phyloP scores from a whole-genome alignment of 2,113 vertebrate species.

The Dinomys branickii region DNA sequence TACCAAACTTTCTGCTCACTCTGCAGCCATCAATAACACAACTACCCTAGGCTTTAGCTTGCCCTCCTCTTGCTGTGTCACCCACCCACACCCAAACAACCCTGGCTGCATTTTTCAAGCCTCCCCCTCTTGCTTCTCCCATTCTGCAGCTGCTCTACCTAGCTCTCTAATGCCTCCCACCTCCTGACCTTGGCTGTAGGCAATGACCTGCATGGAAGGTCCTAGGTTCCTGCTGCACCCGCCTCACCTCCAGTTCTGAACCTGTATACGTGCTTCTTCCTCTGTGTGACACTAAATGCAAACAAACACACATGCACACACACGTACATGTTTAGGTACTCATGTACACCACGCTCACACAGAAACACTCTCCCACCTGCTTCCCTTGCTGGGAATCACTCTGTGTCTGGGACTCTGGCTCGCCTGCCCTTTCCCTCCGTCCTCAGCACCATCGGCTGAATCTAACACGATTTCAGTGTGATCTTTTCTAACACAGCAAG shows the following conservation, averaged over 20 bases:
- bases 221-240: fast-evolving
- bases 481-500: not conserved
- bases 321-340: too few relatives aligned
- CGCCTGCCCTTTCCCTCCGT: fast-evolving
- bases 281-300: too few relatives aligned
- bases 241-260: not conserved
- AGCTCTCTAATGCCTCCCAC: fast-evolving
- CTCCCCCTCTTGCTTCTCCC: not conserved
- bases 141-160: not conserved
- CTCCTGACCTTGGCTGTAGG: too few relatives aligned
- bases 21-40: fast-evolving
- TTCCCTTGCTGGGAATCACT: not conserved
- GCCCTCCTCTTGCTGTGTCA: not conserved
- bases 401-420: not conserved
- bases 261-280: not conserved
- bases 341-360: not conserved
- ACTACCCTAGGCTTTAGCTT: fast-evolving
- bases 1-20: not conserved
- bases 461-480: not conserved
- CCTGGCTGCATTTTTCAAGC: not conserved
- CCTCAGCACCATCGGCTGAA: not conserved
- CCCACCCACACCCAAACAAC: not conserved
- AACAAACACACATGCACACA: not conserved
- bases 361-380: too few relatives aligned
- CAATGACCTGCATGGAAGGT: not conserved